Conservation (phyloP, 2,888 invertebrate genomes). For the Brachypalpus laphriformis region DNA sequence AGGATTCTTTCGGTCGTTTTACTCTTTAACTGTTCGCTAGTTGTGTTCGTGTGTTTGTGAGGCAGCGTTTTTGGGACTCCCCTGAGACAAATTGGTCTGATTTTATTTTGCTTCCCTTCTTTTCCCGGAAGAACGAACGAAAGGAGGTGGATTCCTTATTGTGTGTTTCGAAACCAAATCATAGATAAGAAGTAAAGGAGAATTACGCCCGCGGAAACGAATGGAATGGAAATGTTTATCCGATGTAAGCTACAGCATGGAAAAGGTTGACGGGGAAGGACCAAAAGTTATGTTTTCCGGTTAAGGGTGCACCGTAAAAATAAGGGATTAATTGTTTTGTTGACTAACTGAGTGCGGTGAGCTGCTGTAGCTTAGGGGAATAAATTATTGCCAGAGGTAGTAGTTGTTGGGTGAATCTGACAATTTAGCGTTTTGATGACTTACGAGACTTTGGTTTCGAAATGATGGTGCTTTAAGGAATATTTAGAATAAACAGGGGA, state of each 20-base stretch:
- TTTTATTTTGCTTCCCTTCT: constrained; percentile 26
- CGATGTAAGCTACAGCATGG: constrained; percentile 38
- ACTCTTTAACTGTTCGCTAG: constrained; percentile 3
- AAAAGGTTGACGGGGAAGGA: constrained; percentile 44
- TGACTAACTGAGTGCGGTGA: constrained; percentile 36
- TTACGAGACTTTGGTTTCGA: too few relatives aligned
- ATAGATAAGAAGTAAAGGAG: constrained; percentile 44
- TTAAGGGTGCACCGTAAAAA: constrained; percentile 36
- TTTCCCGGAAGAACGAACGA: neutral
- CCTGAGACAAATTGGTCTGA: constrained; percentile 53
- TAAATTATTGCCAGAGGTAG: neutral
- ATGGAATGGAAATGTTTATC: constrained; percentile 64
- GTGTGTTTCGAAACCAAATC: constrained; percentile 24
- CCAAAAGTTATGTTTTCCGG: constrained; percentile 12
- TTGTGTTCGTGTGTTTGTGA: neutral
- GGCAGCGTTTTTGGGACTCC: constrained; percentile 12
- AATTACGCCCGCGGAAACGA: constrained; percentile 58
- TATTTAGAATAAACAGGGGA: too few relatives aligned
- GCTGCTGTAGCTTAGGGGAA: neutral
- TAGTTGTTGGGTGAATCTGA: neutral
- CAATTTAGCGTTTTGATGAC: too few relatives aligned
- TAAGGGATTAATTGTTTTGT: constrained; percentile 54
- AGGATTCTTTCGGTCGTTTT: constrained; percentile 5
- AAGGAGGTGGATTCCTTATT: constrained; percentile 35
- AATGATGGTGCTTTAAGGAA: too few relatives aligned